phyloP scores from a whole-genome alignment of 2,113 vertebrate species.

The Pomatorhinus ruficollis region DNA sequence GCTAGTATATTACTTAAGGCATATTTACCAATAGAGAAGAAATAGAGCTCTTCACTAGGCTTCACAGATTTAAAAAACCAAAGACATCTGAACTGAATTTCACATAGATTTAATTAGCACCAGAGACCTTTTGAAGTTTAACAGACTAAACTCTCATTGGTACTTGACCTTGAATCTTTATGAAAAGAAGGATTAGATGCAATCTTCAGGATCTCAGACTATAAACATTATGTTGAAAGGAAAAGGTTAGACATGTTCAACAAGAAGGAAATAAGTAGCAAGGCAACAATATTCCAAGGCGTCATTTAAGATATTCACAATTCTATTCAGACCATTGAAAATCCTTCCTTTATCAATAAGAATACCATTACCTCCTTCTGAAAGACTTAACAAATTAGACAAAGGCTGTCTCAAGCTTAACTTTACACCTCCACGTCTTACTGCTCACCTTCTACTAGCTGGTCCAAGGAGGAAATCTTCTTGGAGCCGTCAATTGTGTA shows the following conservation, averaged over 20 bases:
- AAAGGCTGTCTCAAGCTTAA: background rate
- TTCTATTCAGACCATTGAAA: background rate
- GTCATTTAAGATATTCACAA: background rate
- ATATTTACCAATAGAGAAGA: background rate
- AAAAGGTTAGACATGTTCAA: background rate
- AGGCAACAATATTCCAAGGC: background rate
- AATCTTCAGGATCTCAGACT: background rate
- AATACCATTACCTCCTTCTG: background rate
- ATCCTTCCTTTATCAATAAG: background rate
- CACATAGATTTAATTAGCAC: background rate
- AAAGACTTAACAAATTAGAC: background rate
- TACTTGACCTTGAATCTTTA: background rate
- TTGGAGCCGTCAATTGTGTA: conserved; percentile 88
- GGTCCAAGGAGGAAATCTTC: conserved; percentile 90
- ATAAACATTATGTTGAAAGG: background rate
- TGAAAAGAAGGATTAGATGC: background rate
- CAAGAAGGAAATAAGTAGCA: background rate
- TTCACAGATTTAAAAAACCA: background rate
- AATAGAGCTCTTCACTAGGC: background rate
- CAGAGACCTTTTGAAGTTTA: background rate
- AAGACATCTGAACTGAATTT: background rate
- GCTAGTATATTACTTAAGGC: background rate
- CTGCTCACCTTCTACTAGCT: conserved; percentile 92
- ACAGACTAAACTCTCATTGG: background rate
- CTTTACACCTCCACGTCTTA: background rate